These are phyloP conservation scores for Mesembrinibis cayennensis DNA, from an alignment of 2,113 vertebrate species.

Conservation along the genomic window DNA sequence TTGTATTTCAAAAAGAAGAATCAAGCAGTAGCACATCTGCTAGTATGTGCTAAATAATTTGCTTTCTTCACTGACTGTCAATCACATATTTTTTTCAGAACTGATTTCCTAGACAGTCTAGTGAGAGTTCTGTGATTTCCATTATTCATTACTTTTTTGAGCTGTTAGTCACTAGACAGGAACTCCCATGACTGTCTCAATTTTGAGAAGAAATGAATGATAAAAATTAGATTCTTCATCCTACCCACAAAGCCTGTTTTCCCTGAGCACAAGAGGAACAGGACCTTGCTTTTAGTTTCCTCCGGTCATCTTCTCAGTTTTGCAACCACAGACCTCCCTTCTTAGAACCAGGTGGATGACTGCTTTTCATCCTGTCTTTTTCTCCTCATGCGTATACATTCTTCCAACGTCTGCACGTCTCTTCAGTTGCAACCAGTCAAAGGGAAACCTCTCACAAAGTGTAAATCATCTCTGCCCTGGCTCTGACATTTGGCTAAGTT, in stretches of 20 bases:
- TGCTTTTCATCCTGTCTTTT: background rate
- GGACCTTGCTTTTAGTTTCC: background rate
- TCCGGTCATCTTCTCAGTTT: background rate
- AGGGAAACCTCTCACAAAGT: background rate
- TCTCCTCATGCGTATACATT: background rate
- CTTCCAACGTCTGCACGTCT: background rate
- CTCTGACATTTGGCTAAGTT: background rate
- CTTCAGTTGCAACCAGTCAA: background rate
- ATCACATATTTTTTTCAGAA: background rate
- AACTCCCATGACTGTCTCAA: background rate
- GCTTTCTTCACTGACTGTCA: background rate
- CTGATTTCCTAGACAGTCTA: background rate
- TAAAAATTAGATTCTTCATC: background rate
- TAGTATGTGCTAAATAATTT: background rate
- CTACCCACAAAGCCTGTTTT: background rate
- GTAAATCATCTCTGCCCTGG: background rate
- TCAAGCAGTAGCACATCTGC: background rate
- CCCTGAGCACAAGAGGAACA: background rate
- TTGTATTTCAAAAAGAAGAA: background rate
- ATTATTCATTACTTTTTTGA: conserved; percentile 37
- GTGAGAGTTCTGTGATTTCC: background rate
- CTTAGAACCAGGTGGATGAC: background rate
- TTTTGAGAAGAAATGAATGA: background rate
- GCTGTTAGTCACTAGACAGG: background rate
- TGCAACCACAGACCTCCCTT: background rate